Percentiles rank a stretch among this genome's conserved stretches.
phyloP scores from a whole-genome alignment of 2,888 invertebrate genomes.

The Ypsolopha scabrella region DNA sequence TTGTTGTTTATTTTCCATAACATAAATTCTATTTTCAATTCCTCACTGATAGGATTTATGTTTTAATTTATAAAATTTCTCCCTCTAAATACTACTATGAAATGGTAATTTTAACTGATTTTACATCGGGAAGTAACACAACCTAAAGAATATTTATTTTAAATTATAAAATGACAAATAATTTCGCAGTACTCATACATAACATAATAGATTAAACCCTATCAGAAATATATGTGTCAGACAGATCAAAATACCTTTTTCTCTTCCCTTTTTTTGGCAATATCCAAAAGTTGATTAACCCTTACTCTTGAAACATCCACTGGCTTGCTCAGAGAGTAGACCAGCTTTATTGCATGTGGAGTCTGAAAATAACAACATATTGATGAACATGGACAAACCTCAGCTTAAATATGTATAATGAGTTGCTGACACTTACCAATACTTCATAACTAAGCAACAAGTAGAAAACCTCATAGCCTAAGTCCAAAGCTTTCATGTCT shows the following conservation, averaged over 20 bases:
- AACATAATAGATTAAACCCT: too few relatives aligned
- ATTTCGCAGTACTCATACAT: too few relatives aligned
- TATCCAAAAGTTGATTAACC: constrained; percentile 43
- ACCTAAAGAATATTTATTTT: too few relatives aligned
- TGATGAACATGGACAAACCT: not conserved
- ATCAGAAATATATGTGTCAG: too few relatives aligned
- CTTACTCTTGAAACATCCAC: constrained; percentile 49
- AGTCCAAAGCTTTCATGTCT: constrained; percentile 40
- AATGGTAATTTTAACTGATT: too few relatives aligned
- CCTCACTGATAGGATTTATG: too few relatives aligned
- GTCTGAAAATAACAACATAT: constrained; percentile 30
- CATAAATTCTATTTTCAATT: too few relatives aligned
- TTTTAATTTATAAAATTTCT: too few relatives aligned
- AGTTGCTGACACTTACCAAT: constrained; percentile 33
- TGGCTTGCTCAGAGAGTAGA: constrained; percentile 57
- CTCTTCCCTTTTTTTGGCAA: constrained; percentile 43
- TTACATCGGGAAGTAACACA: too few relatives aligned
- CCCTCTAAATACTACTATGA: too few relatives aligned
- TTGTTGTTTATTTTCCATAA: not conserved
- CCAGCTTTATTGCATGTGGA: constrained; percentile 44
- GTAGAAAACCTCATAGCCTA: constrained; percentile 58
- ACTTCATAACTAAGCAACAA: constrained; percentile 42
- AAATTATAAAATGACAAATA: too few relatives aligned
- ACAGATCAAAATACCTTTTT: constrained; percentile 46
- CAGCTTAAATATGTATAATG: not conserved